Evolutionary conservation across 2,888 invertebrate species (phyloP), one percentile per base, ranked within the genome.

Genomic region (Dasysyrphus tricinctus): DNA sequence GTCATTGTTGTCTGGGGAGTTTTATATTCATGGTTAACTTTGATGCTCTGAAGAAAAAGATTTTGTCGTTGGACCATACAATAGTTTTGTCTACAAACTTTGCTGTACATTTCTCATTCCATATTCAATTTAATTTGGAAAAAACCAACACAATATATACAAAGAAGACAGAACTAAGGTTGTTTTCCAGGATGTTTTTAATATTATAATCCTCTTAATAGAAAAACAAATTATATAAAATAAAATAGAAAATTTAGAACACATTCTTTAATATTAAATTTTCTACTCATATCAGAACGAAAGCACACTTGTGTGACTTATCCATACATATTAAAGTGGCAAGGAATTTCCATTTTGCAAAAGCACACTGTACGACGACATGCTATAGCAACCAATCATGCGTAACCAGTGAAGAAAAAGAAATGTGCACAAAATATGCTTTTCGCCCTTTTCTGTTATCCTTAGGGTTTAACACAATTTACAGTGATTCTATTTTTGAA

Each of bases 401-500:
- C 86, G 86, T 82, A 78, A 82, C 86, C 81, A 78, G 63, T 78
- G 74, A 78, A 78, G 54, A 86, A 81, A 78, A 78, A 78, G 54
- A 86, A 86, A 81, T 78, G 78, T 75, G 74, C 82, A 74, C 32
- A 63, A 74, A 82, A 79, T 86, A 82, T 12, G 24, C 19, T 19
- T 51, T 69, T 69, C n/a, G 3, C 24, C 12, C 24, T 16, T 11
- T 69, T 86, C 78, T 86, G 78, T 82, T 82, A 86, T 82, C 75
- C 75, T 78, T 47, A 61, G 86, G 82, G 82, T 49, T 86, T 86
- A 86, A 78, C 75, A 78, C 78, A 78, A 86, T 86, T 82, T 86
- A 82, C 86, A 86, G 82, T 81, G 86, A 86, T 86, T 86, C 67
- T 74, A 74, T 79, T 86, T 59, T 75, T 75, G 74, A 86, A 86